Evolutionary conservation across 2,888 invertebrate species (phyloP).

Genomic region (Gonocerus acuteangulatus): DNA sequence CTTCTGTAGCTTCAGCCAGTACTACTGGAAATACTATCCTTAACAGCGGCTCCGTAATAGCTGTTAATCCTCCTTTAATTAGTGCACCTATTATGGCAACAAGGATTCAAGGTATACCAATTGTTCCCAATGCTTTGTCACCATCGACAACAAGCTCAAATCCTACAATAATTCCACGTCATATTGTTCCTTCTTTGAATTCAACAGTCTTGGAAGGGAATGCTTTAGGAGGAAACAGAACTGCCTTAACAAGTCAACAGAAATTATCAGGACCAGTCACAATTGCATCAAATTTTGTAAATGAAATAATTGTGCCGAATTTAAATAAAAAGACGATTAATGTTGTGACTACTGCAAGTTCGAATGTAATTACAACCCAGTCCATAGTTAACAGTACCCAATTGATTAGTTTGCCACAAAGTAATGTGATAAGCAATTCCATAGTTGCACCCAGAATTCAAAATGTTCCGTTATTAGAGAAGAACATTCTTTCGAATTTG

Average conservation of each 20-base stretch:
- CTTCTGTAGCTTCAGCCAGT: too few species aligned
- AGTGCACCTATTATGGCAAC: constrained; percentile 4
- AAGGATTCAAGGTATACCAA: constrained; percentile 9
- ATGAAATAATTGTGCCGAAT: too few species aligned
- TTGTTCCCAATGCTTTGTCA: not conserved
- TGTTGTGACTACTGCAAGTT: constrained; percentile 8
- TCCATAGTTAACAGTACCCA: constrained; percentile 9
- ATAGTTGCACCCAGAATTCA: constrained; percentile 17
- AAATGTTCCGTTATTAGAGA: constrained; percentile 13
- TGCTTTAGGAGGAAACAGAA: too few species aligned
- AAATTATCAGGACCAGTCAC: not conserved
- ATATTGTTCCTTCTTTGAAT: too few species aligned
- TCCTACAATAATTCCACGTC: too few species aligned
- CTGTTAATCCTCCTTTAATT: constrained; percentile 1
- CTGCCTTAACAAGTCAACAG: too few species aligned
- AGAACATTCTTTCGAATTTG: constrained; percentile 28
- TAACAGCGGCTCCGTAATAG: not conserved
- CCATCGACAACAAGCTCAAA: too few species aligned
- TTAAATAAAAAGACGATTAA: constrained; percentile 4
- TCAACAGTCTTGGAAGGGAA: too few species aligned
- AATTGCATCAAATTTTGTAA: not conserved
- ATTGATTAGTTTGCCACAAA: constrained; percentile 3
- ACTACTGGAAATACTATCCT: not conserved
- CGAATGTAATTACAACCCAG: constrained; percentile 1
- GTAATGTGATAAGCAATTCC: not conserved